These are phyloP conservation scores for Rhinella marina DNA, from an alignment of 2,797 vertebrate species.

Conservation along the genomic window DNA sequence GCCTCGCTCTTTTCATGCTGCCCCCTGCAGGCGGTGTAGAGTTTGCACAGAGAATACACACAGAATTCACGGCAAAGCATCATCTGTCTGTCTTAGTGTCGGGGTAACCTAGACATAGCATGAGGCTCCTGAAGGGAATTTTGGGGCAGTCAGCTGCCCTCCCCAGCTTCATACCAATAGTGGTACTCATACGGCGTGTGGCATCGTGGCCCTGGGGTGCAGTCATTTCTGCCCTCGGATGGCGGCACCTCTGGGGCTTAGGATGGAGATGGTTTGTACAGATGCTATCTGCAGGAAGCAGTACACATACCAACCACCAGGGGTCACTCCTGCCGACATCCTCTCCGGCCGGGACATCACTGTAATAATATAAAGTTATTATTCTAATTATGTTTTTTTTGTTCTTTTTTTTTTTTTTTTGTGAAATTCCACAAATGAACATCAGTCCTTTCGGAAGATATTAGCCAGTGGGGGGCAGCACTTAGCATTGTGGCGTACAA, in stretches of 20 bases:
- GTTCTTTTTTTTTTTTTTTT: not conserved
- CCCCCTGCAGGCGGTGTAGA: not conserved
- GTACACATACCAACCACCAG: conserved; percentile 26
- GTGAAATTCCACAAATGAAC: no score
- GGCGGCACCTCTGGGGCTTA: no score
- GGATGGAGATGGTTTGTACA: not conserved
- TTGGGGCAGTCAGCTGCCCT: no score
- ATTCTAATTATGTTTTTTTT: not conserved
- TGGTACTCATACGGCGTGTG: no score
- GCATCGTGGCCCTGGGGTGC: no score
- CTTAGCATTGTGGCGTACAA: not conserved
- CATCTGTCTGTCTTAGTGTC: not conserved
- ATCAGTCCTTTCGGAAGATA: no score
- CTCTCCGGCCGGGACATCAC: not conserved
- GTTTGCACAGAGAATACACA: not conserved
- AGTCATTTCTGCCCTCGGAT: no score
- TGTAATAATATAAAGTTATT: no score
- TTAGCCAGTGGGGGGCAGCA: no score
- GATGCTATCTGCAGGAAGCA: conserved; percentile 27
- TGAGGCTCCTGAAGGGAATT: not conserved
- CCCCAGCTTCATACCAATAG: no score
- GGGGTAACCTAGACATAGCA: not conserved
- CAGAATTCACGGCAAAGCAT: no score
- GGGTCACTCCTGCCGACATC: not conserved
- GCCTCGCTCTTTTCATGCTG: not conserved